Base-by-base conservation (phyloP, 2,797 vertebrate species). In the Synaphobranchus kaupii region DNA sequence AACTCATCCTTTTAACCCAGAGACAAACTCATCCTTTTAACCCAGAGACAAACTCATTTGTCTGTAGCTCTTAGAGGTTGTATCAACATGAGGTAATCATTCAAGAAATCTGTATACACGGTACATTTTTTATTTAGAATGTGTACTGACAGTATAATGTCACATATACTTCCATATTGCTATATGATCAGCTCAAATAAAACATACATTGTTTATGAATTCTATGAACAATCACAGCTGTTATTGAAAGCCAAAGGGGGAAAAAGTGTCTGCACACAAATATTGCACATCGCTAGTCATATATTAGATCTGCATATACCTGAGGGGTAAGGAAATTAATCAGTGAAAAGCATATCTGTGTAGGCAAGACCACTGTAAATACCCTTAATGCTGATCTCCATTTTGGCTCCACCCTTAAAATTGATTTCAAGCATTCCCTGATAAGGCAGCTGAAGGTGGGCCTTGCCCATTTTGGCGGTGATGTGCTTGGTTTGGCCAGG, bases 271-370 rank as follows among this genome's bases (percentile, higher is more conserved):
- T 39, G 3, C 39, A 1, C 0, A 15, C 13, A 20, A 44, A 34
- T 17, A 78, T 78, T 15, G 15, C 31, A 39, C 4, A 44, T 20
- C 2, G n/a, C 17, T 44, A 22, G 34, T 76, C 34, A 22, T 28
- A 28, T 25, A 25, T 68, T 25, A 68, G 63, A 28, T 68, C 63
- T 39, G 31, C 13, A 76, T 31, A 15, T 34, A 13, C 31, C 3
- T 12, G 13, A 80, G 28, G 48, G 20, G 47, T 8, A 25, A 25
- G 47, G 44, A 4, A 1, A 50, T 81, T n/a, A 50, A 10, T 80
- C 76, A 20, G 3, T 81, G 78, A 81, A 81, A 48, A 81, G 50
- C 44, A 81, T 50, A n/a, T 81, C 78, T 48, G 78, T 81, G 25
- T 48, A n/a, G 47, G 22, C 44, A 10, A n/a, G 20, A n/a, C 78